phyloP scores from a whole-genome alignment of 2,113 vertebrate genomes.

The Pteronura brasiliensis region DNA sequence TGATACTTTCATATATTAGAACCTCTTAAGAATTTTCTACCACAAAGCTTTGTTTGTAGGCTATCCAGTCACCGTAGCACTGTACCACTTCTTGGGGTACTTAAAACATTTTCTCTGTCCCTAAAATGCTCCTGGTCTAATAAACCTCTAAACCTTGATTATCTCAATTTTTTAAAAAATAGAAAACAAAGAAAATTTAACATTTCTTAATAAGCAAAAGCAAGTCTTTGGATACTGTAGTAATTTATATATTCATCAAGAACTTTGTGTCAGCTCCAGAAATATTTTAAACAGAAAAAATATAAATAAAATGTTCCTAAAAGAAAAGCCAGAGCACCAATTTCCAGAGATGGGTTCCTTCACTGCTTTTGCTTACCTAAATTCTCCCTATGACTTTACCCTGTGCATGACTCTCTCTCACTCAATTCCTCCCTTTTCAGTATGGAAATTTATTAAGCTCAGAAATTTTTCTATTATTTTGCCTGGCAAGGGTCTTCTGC shows the following conservation, averaged over 20 bases:
- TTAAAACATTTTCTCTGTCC: background rate
- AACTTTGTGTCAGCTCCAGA: background rate
- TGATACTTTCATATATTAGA: background rate
- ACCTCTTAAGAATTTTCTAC: background rate
- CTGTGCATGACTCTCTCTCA: background rate
- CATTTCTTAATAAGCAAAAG: background rate
- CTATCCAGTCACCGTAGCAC: background rate
- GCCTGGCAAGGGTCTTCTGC: background rate
- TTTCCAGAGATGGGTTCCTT: background rate
- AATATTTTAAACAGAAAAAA: background rate
- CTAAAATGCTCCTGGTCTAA: background rate
- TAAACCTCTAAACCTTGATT: background rate
- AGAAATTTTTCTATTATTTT: background rate
- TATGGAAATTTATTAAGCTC: background rate
- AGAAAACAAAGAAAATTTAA: slow-evolving; percentile 5
- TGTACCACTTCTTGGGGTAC: background rate
- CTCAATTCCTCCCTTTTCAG: background rate
- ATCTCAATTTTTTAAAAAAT: slow-evolving; percentile 2
- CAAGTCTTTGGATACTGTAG: background rate
- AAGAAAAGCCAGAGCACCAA: background rate
- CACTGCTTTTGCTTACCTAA: background rate
- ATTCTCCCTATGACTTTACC: background rate
- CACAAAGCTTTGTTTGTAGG: background rate
- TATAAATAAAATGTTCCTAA: background rate
- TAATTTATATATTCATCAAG: slow-evolving; percentile 17